Percentiles rank a stretch among this genome's conserved stretches.
Evolutionary conservation across 37 sponge, comb jelly and placozoan species (phyloP).

Genomic region (Dysidea cf. avara): DNA sequence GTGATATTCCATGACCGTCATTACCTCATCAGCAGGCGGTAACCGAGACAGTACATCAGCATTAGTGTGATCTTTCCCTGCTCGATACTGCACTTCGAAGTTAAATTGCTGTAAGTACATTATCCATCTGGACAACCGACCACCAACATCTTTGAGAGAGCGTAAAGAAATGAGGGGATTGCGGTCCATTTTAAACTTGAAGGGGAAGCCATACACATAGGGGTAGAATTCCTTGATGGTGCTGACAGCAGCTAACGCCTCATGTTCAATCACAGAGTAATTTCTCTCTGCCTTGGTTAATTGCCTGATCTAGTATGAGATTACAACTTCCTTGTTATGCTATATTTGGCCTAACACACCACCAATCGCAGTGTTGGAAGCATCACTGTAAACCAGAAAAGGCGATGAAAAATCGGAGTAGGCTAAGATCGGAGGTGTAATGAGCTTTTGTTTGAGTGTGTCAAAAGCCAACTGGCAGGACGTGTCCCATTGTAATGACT

Average conservation of each 20-base stretch:
- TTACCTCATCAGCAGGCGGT: too few species aligned
- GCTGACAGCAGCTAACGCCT: constrained; percentile 7
- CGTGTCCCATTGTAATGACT: constrained; percentile 17
- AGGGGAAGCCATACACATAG: constrained; percentile 1
- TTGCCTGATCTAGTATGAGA: too few species aligned
- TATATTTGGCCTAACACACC: not conserved
- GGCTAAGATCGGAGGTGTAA: constrained; percentile 5
- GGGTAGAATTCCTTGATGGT: too few species aligned
- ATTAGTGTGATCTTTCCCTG: too few species aligned
- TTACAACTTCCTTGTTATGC: not conserved
- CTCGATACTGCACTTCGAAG: too few species aligned
- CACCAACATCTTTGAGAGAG: too few species aligned
- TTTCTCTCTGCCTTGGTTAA: constrained; percentile 8
- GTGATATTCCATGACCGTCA: too few species aligned
- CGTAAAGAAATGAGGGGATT: too few species aligned
- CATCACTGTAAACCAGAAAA: constrained; percentile 12
- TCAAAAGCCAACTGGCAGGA: constrained; percentile 29
- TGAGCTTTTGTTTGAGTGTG: constrained; percentile 13
- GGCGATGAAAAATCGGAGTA: not conserved
- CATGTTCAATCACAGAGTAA: constrained; percentile 4
- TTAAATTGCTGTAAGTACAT: too few species aligned
- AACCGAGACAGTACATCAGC: too few species aligned
- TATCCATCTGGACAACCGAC: too few species aligned
- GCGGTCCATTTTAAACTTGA: not conserved
- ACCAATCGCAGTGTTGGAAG: not conserved